Base-by-base conservation (phyloP, 64 coral and sea anemone species). In the Platygyra sinensis region DNA sequence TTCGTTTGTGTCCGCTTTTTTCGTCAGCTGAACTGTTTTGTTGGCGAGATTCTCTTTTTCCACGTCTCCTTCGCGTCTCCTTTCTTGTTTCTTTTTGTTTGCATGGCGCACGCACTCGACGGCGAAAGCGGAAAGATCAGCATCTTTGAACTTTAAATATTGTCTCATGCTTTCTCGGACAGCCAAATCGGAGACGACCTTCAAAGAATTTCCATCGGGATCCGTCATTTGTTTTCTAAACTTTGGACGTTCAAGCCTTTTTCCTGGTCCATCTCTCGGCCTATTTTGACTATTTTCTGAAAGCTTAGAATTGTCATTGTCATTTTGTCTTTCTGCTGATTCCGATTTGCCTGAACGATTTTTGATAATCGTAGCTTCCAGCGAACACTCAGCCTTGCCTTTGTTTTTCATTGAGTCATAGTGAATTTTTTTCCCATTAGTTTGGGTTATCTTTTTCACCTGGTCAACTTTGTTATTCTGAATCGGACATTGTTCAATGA, bases 121-220 rank as follows among this genome's bases (percentile, higher is more conserved):
- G 3, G 81, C 81, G 71, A 85, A 85, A 24, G 81, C 81, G 3
- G 81, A 85, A 22, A 85, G 81, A 72, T 85, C 81, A 85, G 81
- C 81, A 25, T 85, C 81, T 72, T 85, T 85, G 36, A 85, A 85
- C 20, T 85, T 72, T 71, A 85, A 72, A 42, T 85, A 85, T 19
- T 85, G 62, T 32, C 81, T 85, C 81, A 85, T 85, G 39, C 81
- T 85, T 25, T 85, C 81, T 71, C 81, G 81, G 27, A 85, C 62
- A 51, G 32, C 10, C 59, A 67, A 57, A 8, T 38, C 33, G 50
- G 62, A 16, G 8, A 11, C 63, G 0, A 39, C 11, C 7, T 36
- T 69, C 38, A 83, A 9, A 42, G 33, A 49, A 49, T 13, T 83
- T 20, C 9, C 63, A 85, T 71, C 63, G 14, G 81, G 67, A 17